These are phyloP conservation scores for Cybosia mesomella DNA, from an alignment of 2,888 invertebrate genomes.

Conservation along the genomic window DNA sequence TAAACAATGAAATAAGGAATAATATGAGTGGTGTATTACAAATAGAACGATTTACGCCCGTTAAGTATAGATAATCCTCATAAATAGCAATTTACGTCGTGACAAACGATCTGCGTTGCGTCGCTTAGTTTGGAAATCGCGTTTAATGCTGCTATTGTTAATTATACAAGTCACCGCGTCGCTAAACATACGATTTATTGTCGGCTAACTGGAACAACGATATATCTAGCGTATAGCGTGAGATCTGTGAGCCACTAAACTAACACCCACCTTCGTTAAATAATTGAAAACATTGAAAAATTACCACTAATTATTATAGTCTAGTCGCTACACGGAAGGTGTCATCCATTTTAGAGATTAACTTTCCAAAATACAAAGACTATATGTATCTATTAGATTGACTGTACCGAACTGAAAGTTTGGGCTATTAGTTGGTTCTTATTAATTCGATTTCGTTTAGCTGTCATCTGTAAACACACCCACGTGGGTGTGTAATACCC, in stretches of 20 bases:
- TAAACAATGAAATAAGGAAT: conserved; percentile 34
- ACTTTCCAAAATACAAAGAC: conserved; percentile 62
- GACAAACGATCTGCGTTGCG: conserved; percentile 80
- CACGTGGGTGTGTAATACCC: too few species aligned
- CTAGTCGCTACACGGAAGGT: conserved; percentile 52
- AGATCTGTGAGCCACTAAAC: conserved; percentile 68
- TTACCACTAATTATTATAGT: conserved; percentile 66
- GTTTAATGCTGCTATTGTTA: conserved; percentile 84
- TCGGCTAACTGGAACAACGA: conserved; percentile 79
- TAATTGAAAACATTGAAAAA: conserved; percentile 73
- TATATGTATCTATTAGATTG: conserved; percentile 30
- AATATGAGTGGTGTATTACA: conserved; percentile 47
- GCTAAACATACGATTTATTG: conserved; percentile 85
- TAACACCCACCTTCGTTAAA: conserved; percentile 62
- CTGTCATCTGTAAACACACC: not conserved
- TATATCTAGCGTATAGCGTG: conserved; percentile 70
- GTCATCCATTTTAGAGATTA: conserved; percentile 59
- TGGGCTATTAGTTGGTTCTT: not conserved
- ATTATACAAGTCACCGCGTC: conserved; percentile 84
- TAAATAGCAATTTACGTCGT: conserved; percentile 84
- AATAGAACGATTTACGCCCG: conserved; percentile 63
- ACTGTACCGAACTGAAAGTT: not conserved
- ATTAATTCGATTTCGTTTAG: not conserved
- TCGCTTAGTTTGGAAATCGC: conserved; percentile 84
- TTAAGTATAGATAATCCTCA: conserved; percentile 79